A percentile compares a stretch with the other conserved stretches of the same genome.
Evolutionary conservation across 1,140 invertebrate genomes (phyloP).

Genomic region (Drosophila pandora): DNA sequence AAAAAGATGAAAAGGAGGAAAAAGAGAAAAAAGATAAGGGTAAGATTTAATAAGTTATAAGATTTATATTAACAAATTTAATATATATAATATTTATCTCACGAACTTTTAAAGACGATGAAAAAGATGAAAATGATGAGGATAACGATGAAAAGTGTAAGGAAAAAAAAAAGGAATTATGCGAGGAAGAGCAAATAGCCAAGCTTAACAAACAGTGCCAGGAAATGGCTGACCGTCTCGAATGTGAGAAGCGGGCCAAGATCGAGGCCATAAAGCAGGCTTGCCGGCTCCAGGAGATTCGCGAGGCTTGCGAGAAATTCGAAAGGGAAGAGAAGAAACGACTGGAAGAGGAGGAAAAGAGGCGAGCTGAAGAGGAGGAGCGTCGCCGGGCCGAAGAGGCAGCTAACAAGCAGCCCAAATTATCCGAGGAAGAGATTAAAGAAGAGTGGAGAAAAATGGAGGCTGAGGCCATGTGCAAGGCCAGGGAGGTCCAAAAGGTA

Average conservation of each 20-base stretch:
- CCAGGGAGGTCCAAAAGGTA: neutral
- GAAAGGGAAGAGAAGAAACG: neutral
- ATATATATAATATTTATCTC: too few species aligned
- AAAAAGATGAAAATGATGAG: neutral
- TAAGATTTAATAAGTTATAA: neutral
- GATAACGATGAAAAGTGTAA: neutral
- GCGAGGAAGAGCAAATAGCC: constrained; percentile 16
- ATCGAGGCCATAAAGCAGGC: constrained; percentile 28
- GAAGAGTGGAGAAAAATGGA: constrained; percentile 5
- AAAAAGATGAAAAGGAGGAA: neutral
- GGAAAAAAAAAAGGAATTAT: constrained; percentile 2
- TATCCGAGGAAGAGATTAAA: constrained; percentile 5
- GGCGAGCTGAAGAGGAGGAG: constrained; percentile 7
- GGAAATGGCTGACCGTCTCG: constrained; percentile 20
- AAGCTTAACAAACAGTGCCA: constrained; percentile 15
- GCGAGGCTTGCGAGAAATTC: constrained; percentile 14
- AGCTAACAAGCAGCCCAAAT: neutral
- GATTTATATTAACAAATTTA: neutral
- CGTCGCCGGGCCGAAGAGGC: constrained; percentile 2
- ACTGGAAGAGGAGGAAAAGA: constrained; percentile 13
- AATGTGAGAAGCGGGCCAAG: constrained; percentile 23
- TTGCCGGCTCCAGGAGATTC: constrained; percentile 3
- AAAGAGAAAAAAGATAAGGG: neutral
- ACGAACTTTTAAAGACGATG: neutral
- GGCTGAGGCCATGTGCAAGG: constrained; percentile 3